Conservation (phyloP, 2,888 invertebrate species). For the Nebria brevicollis region DNA sequence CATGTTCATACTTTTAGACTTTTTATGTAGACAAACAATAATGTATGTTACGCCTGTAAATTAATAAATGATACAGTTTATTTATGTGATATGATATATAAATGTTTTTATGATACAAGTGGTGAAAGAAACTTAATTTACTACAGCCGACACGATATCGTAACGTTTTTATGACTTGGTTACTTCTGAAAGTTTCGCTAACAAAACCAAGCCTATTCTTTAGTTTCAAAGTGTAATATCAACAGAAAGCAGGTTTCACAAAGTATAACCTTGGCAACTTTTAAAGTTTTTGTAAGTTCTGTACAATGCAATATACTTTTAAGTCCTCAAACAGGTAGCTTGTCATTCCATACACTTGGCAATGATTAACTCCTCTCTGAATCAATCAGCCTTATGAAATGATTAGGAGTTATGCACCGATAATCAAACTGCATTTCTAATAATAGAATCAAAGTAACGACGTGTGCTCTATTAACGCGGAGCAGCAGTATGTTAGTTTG, state of each 20-base stretch:
- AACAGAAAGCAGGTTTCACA: not conserved
- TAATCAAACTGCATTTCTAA: not conserved
- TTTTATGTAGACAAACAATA: no score
- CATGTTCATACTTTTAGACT: no score
- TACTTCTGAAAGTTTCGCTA: not conserved
- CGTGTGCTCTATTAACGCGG: conserved; percentile 26
- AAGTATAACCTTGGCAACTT: not conserved
- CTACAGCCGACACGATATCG: no score
- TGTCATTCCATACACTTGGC: not conserved
- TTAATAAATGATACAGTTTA: no score
- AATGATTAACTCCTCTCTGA: not conserved
- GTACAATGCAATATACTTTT: not conserved
- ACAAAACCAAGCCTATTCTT: not conserved
- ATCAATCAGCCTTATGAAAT: not conserved
- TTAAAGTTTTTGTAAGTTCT: not conserved
- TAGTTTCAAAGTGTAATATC: not conserved
- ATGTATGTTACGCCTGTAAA: no score
- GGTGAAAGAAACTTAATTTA: no score
- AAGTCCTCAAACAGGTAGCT: not conserved
- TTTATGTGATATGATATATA: no score
- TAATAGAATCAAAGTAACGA: conserved; percentile 19
- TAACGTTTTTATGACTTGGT: not conserved
- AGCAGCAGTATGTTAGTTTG: not conserved
- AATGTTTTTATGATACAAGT: no score
- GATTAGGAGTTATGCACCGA: not conserved